Percentiles rank a stretch among this genome's conserved stretches.
Conservation (phyloP, 1,140 invertebrate genomes). For the Lordiphosa stackelbergi region DNA sequence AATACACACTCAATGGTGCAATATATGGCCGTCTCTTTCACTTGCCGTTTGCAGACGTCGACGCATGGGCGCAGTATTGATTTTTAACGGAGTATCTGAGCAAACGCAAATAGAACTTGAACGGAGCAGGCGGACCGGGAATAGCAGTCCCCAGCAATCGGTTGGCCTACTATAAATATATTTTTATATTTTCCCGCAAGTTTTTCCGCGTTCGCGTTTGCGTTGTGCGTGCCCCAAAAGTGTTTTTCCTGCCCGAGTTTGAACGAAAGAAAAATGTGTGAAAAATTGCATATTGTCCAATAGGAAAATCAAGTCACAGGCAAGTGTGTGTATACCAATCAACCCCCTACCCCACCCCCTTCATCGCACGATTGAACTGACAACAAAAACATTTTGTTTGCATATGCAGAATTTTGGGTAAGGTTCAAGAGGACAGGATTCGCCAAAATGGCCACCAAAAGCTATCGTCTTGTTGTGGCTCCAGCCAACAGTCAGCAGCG, state of each 20-base stretch:
- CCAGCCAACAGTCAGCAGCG: conserved; percentile 51
- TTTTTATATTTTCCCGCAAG: conserved; percentile 1
- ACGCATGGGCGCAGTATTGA: conserved; percentile 76
- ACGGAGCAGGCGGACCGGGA: conserved; percentile 28
- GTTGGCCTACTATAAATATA: conserved; percentile 9
- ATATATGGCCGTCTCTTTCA: conserved; percentile 30
- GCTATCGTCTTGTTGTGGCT: conserved; percentile 65
- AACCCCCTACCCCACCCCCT: no score
- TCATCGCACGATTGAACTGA: no score
- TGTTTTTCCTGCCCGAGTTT: conserved; percentile 6
- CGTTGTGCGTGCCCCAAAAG: conserved; percentile 6
- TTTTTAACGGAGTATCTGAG: conserved; percentile 69
- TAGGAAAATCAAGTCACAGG: conserved; percentile 1
- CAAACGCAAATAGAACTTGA: conserved; percentile 71
- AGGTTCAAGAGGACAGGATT: conserved; percentile 16
- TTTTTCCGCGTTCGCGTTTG: conserved; percentile 7
- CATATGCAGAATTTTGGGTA: background rate
- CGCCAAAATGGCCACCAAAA: conserved; percentile 61
- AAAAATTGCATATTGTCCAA: conserved; percentile 2
- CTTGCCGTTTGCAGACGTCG: conserved; percentile 46
- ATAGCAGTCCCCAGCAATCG: conserved; percentile 22
- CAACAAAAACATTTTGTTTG: no score
- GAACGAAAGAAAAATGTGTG: conserved; percentile 2
- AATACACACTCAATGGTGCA: conserved; percentile 8
- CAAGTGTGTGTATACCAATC: no score